Evolutionary conservation across 2,888 invertebrate species (phyloP).

Genomic region (Lathronympha strigana): DNA sequence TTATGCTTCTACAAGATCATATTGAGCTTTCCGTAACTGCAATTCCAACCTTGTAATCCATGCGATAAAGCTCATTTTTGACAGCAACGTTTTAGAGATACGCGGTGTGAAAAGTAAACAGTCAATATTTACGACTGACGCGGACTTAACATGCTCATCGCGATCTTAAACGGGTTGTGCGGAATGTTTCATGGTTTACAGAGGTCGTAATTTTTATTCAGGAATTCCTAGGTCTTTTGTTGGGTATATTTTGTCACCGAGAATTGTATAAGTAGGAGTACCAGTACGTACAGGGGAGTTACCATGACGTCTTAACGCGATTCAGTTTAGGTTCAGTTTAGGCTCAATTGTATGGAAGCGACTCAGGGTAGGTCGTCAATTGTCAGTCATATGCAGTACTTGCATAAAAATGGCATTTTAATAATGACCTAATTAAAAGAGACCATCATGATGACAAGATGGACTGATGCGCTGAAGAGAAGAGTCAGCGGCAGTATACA

Average conservation of each 20-base stretch:
- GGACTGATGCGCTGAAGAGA: too few species aligned
- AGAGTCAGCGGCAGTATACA: too few species aligned
- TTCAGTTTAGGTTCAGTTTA: too few species aligned
- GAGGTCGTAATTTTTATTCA: constrained; percentile 7
- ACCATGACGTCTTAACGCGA: too few species aligned
- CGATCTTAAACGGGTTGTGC: constrained; percentile 32
- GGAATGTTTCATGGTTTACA: constrained; percentile 12
- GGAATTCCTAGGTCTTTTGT: neutral
- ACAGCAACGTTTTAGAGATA: neutral
- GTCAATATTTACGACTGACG: constrained; percentile 28
- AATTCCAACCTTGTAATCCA: neutral
- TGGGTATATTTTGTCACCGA: neutral
- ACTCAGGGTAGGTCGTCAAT: too few species aligned
- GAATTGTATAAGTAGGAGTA: neutral
- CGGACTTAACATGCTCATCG: constrained; percentile 21
- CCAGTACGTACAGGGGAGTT: too few species aligned
- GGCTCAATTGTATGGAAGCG: too few species aligned
- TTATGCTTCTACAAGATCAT: neutral
- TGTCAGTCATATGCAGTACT: too few species aligned
- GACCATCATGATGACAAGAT: too few species aligned
- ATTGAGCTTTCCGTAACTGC: neutral
- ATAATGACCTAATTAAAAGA: too few species aligned
- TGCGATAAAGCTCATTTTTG: constrained; percentile 1
- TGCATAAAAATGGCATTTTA: too few species aligned
- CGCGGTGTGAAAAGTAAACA: neutral